phyloP scores from a whole-genome alignment of 2,797 vertebrate genomes.

The Cynodonichthys magdalenae region DNA sequence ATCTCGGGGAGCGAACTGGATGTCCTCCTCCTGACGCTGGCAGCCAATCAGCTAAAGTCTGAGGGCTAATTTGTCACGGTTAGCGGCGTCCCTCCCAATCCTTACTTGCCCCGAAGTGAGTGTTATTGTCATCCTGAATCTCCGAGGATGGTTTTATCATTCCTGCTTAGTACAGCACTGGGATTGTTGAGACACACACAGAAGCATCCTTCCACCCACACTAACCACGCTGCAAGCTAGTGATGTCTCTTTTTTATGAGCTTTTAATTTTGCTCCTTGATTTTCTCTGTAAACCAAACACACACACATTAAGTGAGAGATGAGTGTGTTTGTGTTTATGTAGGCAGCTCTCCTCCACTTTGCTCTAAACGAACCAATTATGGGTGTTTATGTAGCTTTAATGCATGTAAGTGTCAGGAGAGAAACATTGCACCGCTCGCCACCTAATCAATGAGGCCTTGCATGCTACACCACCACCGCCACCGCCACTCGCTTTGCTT shows the following conservation, averaged over 20 bases:
- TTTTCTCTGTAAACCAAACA: slow-evolving; percentile 38
- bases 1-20: slow-evolving; percentile 59
- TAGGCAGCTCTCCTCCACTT: slow-evolving; percentile 45
- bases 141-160: slow-evolving; percentile 73
- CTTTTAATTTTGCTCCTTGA: slow-evolving; percentile 53
- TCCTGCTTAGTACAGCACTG: slow-evolving; percentile 69
- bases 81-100: slow-evolving; percentile 64
- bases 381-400: slow-evolving; percentile 81
- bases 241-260: slow-evolving; percentile 43
- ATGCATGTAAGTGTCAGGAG: slow-evolving; percentile 76
- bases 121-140: slow-evolving; percentile 63
- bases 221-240: slow-evolving; percentile 31
- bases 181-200: slow-evolving; percentile 38
- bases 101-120: slow-evolving; percentile 61
- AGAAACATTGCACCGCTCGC: slow-evolving; percentile 79
- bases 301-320: slow-evolving; percentile 28
- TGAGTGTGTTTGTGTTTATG: slow-evolving; percentile 39
- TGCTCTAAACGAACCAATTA: slow-evolving; percentile 75
- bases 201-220: slow-evolving; percentile 36
- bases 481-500: slow-evolving; percentile 37
- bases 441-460: slow-evolving; percentile 80
- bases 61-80: slow-evolving; percentile 75
- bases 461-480: slow-evolving; percentile 58
- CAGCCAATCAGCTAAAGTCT: slow-evolving; percentile 63
- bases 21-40: slow-evolving; percentile 51